These are phyloP conservation scores for Baryphthengus martii DNA, from an alignment of 2,113 vertebrate genomes.

Conservation along the genomic window DNA sequence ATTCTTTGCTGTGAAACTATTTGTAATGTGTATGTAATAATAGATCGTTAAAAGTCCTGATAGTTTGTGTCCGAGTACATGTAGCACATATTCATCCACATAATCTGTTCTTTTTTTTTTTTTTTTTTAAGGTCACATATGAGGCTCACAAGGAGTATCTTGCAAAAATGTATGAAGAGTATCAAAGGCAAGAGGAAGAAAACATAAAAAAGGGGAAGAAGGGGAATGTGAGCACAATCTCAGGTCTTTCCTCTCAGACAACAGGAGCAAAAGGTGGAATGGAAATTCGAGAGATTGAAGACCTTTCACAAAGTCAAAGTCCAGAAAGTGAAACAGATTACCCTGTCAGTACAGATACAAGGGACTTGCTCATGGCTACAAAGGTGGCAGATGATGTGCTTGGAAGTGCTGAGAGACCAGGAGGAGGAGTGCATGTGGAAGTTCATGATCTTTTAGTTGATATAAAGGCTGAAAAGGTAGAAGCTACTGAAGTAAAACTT, in stretches of 20 bases:
- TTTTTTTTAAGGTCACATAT: conserved; percentile 87
- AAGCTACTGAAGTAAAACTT: conserved; percentile 97
- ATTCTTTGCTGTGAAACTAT: not conserved
- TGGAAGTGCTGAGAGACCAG: conserved; percentile 67
- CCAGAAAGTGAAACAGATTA: conserved; percentile 97
- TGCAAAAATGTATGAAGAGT: conserved; percentile 99
- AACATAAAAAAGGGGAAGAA: conserved; percentile 99
- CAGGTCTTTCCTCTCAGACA: conserved; percentile 90
- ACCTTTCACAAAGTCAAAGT: conserved; percentile 94
- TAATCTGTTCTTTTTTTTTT: not conserved
- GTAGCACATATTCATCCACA: not conserved
- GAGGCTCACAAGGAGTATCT: conserved; percentile 98
- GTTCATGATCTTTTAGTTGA: conserved; percentile 94
- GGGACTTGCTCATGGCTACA: conserved; percentile 88
- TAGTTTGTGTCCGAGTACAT: no score
- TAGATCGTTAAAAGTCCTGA: not conserved
- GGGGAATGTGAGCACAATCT: conserved; percentile 96
- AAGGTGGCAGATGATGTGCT: conserved; percentile 85
- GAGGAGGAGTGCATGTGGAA: conserved; percentile 88
- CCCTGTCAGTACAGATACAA: conserved; percentile 82
- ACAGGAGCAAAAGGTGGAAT: conserved; percentile 90
- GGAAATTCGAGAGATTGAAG: conserved; percentile 92
- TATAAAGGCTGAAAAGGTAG: conserved; percentile 98
- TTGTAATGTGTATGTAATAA: not conserved
- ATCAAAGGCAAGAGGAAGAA: conserved; percentile 97